phyloP scores from a whole-genome alignment of 2,888 invertebrate genomes.

The Apamea epomidion region DNA sequence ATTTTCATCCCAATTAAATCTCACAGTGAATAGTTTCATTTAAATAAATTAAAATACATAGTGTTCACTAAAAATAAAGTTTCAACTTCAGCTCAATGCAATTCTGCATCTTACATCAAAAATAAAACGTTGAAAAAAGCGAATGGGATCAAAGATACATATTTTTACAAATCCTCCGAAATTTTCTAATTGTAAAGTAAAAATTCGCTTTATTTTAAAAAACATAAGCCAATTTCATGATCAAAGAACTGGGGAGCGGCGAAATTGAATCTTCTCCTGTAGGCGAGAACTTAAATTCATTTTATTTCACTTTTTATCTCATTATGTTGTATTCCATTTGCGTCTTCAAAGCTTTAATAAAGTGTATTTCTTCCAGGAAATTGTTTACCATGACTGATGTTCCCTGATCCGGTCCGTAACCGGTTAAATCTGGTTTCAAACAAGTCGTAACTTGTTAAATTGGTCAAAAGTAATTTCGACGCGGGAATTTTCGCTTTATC shows the following conservation, averaged over 20 bases:
- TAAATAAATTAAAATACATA: neutral
- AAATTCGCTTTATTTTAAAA: slow-evolving; percentile 55
- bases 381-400: slow-evolving; percentile 68
- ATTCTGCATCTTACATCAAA: neutral
- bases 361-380: slow-evolving; percentile 68
- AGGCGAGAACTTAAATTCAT: slow-evolving; percentile 66
- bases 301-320: slow-evolving; percentile 72
- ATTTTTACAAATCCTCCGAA: neutral
- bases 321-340: slow-evolving; percentile 79
- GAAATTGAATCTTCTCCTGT: slow-evolving; percentile 70
- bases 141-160: slow-evolving; percentile 28
- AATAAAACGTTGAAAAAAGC: neutral
- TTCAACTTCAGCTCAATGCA: neutral
- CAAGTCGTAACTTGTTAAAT: slow-evolving; percentile 52
- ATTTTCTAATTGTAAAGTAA: slow-evolving; percentile 27
- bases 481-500: slow-evolving; percentile 33
- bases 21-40: neutral
- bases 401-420: slow-evolving; percentile 51
- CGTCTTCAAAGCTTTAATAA: slow-evolving; percentile 70
- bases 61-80: neutral
- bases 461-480: slow-evolving; percentile 47
- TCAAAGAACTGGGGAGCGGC: slow-evolving; percentile 72
- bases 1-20: neutral
- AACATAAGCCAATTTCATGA: slow-evolving; percentile 73
- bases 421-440: slow-evolving; percentile 56